Conservation (phyloP, 2,888 invertebrate genomes). For the Auanema freiburgensis region DNA sequence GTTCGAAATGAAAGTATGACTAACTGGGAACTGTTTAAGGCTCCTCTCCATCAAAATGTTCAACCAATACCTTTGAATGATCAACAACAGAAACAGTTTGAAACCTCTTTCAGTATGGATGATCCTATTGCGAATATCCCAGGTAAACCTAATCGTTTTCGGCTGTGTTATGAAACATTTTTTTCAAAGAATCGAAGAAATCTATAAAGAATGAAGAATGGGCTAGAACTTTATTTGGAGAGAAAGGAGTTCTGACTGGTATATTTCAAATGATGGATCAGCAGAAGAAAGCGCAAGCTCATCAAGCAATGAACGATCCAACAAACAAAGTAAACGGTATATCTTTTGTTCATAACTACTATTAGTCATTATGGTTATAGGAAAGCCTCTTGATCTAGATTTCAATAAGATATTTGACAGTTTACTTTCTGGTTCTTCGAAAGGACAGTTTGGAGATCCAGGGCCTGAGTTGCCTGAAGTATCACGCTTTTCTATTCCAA, state of each 20-base stretch:
- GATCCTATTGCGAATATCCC: conserved; percentile 8
- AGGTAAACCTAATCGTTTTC: background rate
- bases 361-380: background rate
- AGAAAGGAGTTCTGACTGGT: conserved; percentile 56
- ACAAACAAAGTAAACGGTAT: conserved; percentile 15
- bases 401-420: conserved; percentile 57
- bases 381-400: conserved; percentile 36
- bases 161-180: background rate
- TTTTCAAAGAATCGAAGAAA: background rate
- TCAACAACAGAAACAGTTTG: conserved; percentile 9
- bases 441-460: conserved; percentile 58
- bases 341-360: no score
- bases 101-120: conserved; percentile 18
- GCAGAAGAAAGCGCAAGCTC: conserved; percentile 29
- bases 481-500: background rate
- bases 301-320: background rate
- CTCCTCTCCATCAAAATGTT: background rate
- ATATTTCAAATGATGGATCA: conserved; percentile 61
- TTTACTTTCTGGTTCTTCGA: conserved; percentile 47
- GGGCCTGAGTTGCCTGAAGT: conserved; percentile 57
- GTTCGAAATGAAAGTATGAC: background rate
- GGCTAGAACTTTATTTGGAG: conserved; percentile 54
- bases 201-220: conserved; percentile 44
- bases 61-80: conserved; percentile 10
- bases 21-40: background rate